Evolutionary conservation across 2,797 vertebrate species (phyloP).

Genomic region (Natrix natrix): DNA sequence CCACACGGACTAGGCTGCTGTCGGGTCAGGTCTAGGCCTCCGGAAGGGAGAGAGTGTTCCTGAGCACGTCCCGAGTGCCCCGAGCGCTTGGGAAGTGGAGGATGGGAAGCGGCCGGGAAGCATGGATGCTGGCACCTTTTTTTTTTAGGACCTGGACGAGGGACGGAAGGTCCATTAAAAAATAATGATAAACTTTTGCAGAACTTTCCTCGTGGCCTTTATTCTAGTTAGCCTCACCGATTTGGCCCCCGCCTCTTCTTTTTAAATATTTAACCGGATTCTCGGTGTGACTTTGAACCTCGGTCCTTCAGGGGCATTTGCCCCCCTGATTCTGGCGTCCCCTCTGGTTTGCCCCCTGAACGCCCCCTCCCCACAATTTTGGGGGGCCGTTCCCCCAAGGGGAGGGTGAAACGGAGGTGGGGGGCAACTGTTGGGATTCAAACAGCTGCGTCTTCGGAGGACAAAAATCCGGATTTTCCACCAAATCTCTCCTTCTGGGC

Average conservation of each 20-base stretch:
- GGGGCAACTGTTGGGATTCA: not conserved
- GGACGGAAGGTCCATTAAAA: not conserved
- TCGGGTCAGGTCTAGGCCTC: rapidly evolving
- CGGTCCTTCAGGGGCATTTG: not conserved
- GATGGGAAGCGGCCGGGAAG: not conserved
- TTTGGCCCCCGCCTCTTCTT: rapidly evolving
- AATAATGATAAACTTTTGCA: rapidly evolving
- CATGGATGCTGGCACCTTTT: not conserved
- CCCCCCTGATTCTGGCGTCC: not conserved
- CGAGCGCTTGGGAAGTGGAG: not conserved
- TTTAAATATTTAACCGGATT: not conserved
- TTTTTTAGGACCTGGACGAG: not conserved
- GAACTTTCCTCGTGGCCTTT: not conserved
- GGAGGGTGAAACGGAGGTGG: not conserved
- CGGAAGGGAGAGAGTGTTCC: not conserved
- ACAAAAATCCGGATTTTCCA: not conserved
- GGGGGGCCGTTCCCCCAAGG: not conserved
- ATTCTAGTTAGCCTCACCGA: not conserved
- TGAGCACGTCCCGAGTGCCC: not conserved
- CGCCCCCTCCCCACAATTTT: not conserved
- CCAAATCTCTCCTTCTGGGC: not conserved
- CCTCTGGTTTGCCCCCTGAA: not conserved
- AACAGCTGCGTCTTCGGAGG: not conserved
- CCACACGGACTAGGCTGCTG: rapidly evolving
- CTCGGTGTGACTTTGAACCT: too few relatives aligned